Conservation (phyloP, 2,113 vertebrate species). For the Ceratotherium simum region DNA sequence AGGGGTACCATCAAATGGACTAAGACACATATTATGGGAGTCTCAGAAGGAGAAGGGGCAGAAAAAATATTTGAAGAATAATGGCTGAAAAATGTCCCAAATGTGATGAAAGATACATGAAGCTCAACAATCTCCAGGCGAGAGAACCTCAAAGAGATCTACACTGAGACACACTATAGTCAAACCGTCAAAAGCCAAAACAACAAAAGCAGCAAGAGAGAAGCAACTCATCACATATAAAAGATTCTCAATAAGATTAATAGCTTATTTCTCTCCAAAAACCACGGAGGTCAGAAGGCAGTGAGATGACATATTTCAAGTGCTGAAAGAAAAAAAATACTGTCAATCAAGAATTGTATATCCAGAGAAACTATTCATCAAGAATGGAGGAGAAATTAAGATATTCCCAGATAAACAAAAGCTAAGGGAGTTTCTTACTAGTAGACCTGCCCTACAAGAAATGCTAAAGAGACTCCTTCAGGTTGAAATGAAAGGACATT, state of each 20-base stretch:
- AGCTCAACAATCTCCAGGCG: slow-evolving; percentile 13
- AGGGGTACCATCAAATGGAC: not conserved
- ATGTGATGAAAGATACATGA: slow-evolving; percentile 24
- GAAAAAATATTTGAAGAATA: not conserved
- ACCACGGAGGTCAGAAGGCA: not conserved
- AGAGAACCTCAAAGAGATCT: not conserved
- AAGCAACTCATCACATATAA: not conserved
- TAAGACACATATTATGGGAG: not conserved
- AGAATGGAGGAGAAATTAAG: slow-evolving; percentile 10
- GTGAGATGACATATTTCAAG: not conserved
- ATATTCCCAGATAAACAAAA: slow-evolving; percentile 12
- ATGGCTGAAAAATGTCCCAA: not conserved
- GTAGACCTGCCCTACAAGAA: not conserved
- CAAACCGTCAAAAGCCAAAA: not conserved
- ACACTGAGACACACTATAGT: not conserved
- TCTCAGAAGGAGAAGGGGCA: not conserved
- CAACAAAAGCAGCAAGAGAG: not conserved
- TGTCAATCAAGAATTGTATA: not conserved
- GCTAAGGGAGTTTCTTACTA: not conserved
- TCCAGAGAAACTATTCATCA: not conserved
- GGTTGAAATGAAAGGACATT: not conserved
- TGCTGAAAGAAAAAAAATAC: not conserved
- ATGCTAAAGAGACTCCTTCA: not conserved
- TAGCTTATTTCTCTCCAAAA: not conserved
- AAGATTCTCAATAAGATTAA: not conserved